Percentiles rank a stretch among this genome's conserved stretches.
phyloP scores from a whole-genome alignment of 2,113 vertebrate genomes.

The Vulpes ferrilata region DNA sequence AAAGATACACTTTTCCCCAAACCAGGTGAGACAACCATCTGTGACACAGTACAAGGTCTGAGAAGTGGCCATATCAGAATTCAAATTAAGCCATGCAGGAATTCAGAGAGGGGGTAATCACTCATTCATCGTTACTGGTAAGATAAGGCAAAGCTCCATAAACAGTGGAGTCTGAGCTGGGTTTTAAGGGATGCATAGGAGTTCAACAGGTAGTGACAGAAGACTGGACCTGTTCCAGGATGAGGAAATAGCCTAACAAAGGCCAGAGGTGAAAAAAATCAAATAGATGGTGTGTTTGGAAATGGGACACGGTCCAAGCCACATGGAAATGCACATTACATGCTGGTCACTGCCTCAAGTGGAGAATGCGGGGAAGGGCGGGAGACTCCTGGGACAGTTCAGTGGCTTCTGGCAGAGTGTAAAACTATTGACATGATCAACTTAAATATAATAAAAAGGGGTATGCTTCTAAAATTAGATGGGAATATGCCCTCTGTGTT shows the following conservation, averaged over 20 bases:
- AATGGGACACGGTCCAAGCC: not conserved
- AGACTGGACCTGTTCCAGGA: not conserved
- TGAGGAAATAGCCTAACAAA: not conserved
- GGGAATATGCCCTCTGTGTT: not conserved
- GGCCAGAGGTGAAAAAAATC: not conserved
- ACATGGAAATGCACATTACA: not conserved
- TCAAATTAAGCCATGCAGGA: not conserved
- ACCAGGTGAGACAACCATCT: not conserved
- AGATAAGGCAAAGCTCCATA: not conserved
- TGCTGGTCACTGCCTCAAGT: not conserved
- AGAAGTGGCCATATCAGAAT: not conserved
- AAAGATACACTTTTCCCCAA: not conserved
- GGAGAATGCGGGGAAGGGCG: rapidly evolving
- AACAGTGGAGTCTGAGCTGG: not conserved
- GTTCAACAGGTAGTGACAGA: not conserved
- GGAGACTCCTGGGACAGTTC: not conserved
- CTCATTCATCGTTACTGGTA: not conserved
- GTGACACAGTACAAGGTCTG: not conserved
- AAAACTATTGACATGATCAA: not conserved
- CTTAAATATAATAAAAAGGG: not conserved
- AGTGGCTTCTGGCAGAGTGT: not conserved
- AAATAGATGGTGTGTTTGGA: not conserved
- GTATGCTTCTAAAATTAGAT: not conserved
- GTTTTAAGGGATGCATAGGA: not conserved
- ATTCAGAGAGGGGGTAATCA: not conserved